Percentiles rank a stretch among this genome's conserved stretches.
phyloP scores from a whole-genome alignment of 2,113 vertebrate species.

The Oostethus manadensis region DNA sequence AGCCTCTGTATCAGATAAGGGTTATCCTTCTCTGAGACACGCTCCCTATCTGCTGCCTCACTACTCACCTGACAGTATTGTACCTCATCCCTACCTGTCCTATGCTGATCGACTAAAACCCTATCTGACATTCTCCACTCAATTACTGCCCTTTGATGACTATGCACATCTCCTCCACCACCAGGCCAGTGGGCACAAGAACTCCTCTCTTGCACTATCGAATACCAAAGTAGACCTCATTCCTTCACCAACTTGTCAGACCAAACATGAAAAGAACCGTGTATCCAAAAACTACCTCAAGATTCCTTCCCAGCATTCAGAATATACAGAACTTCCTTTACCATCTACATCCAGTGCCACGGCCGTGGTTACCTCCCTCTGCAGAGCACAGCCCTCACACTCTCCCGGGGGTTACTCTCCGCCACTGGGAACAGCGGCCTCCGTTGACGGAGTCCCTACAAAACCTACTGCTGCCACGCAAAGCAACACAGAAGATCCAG shows the following conservation, averaged over 20 bases:
- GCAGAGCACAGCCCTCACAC: constrained; percentile 19
- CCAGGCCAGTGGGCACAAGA: constrained; percentile 67
- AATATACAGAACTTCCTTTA: constrained; percentile 17
- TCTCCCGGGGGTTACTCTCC: constrained; percentile 67
- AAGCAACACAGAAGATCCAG: constrained; percentile 71
- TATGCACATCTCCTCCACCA: constrained; percentile 40
- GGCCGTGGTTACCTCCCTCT: constrained; percentile 24
- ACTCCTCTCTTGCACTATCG: constrained; percentile 75
- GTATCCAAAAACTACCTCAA: constrained; percentile 56
- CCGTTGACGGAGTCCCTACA: constrained; percentile 77
- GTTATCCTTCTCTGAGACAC: constrained; percentile 33
- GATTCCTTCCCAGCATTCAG: constrained; percentile 20
- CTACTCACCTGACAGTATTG: constrained; percentile 40
- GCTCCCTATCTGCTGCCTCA: constrained; percentile 46
- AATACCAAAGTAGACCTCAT: constrained; percentile 57
- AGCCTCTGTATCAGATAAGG: constrained; percentile 12
- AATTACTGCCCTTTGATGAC: constrained; percentile 39
- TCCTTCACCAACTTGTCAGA: constrained; percentile 26
- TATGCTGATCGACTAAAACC: constrained; percentile 45
- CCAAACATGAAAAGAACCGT: constrained; percentile 44
- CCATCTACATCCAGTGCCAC: constrained; percentile 28
- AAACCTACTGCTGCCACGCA: constrained; percentile 81
- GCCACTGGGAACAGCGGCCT: constrained; percentile 77
- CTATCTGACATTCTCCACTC: constrained; percentile 30
- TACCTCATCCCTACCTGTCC: constrained; percentile 52